phyloP scores from a whole-genome alignment of 2,888 invertebrate species.

The Timema podura region DNA sequence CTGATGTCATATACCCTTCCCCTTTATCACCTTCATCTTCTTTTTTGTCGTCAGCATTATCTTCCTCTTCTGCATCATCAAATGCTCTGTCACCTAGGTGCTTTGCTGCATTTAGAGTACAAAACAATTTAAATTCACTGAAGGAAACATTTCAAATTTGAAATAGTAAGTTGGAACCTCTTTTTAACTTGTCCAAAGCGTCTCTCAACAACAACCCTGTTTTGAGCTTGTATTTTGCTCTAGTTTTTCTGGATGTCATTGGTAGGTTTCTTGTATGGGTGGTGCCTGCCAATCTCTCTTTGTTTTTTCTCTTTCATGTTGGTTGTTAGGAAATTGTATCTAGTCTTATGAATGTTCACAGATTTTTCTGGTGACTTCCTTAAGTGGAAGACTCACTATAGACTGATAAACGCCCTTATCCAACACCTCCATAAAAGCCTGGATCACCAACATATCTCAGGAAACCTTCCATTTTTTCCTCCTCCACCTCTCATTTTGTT shows the following conservation, averaged over 20 bases:
- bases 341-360: neutral
- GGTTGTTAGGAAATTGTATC: conserved; percentile 1
- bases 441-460: neutral
- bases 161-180: neutral
- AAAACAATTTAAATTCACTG: neutral
- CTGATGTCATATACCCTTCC: no score
- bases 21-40: neutral
- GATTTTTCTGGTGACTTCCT: neutral
- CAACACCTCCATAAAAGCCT: neutral
- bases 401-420: neutral
- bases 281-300: neutral
- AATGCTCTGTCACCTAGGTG: neutral
- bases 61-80: neutral
- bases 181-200: neutral
- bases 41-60: neutral
- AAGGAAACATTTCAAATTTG: neutral
- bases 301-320: neutral
- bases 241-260: neutral
- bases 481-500: neutral
- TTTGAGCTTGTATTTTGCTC: neutral
- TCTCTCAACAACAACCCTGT: neutral
- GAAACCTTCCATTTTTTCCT: neutral
- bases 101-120: neutral
- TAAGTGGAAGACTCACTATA: neutral
- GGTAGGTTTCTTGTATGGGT: neutral